Evolutionary conservation across 1,140 invertebrate species (phyloP), one percentile per base, ranked within the genome.

Genomic region (Brachionus calyciflorus): DNA sequence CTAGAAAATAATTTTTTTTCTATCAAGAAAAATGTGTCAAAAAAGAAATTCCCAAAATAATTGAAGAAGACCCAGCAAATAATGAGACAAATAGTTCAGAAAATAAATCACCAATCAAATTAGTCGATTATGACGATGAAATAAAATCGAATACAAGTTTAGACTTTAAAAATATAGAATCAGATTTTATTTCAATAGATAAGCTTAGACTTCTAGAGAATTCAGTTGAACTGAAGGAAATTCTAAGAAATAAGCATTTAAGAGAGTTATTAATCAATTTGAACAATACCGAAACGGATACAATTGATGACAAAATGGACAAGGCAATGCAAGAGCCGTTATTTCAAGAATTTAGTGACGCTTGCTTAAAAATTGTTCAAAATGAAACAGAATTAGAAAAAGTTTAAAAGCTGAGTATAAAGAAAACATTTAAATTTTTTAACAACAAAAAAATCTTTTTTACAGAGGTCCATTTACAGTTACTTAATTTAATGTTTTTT

Each of bases 261-360:
- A 49, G 46, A 49, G 46, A 73, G 26, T 24, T 73, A 10, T 24
- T 73, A 7, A 19, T 73, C 28, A 51, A 73, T 33, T 41, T 73
- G n/a, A 73, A 73, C 19, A 51, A 73, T 14, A 51, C 30, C 9
- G 46, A 73, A 30, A n/a, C 9, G 1, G 21, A 37, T 1, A 65
- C 41, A 19, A 73, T 73, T 51, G 69, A 73, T 14, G 46, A 63
- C 28, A 48, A 33, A 49, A 77, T 77, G 60, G 57, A 77, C 30
- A 65, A 77, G 41, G 76, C 76, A 4, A 63, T 77, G 55, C 76
- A 63, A 49, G 76, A 77, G 28, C 76, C 76, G 12, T 37, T 77
- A 37, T 77, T 77, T 77, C 76, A 77, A 65, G 76, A 77, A 24
- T 77, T 77, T 77, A 37, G 55, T 40, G 46, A 48, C 12, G 41